Conservation (phyloP, 2,888 invertebrate genomes). For the Tenthredo amoena region DNA sequence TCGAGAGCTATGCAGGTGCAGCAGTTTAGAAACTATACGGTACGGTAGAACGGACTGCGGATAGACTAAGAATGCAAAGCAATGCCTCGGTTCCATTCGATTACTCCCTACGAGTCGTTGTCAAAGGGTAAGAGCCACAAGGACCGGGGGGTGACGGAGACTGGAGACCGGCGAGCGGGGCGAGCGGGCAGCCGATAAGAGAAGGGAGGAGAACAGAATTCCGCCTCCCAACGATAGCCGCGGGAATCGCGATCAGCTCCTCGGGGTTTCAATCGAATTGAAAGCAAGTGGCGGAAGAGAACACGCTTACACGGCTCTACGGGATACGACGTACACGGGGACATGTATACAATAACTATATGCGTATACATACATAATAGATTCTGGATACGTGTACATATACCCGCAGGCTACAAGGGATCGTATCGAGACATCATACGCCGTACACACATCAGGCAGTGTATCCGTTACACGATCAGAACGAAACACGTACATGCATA, state of each 20-base stretch:
- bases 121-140: slow-evolving; percentile 2
- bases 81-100: slow-evolving; percentile 17
- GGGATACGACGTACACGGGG: background rate
- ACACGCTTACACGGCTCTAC: background rate
- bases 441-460: background rate
- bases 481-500: background rate
- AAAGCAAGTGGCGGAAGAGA: slow-evolving; percentile 27
- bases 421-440: background rate
- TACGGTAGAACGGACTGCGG: background rate
- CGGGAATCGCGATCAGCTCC: background rate
- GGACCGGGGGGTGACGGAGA: background rate
- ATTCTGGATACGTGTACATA: background rate
- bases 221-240: slow-evolving; percentile 4
- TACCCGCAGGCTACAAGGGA: background rate
- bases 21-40: background rate
- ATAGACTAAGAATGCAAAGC: slow-evolving; percentile 17
- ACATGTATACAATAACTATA: too few species aligned
- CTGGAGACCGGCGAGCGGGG: background rate
- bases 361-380: background rate
- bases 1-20: background rate
- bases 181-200: background rate
- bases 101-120: slow-evolving; percentile 24
- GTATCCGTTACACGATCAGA: background rate
- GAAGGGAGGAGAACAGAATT: slow-evolving; percentile 21
- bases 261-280: slow-evolving; percentile 35